Evolutionary conservation across 2,113 vertebrate species (phyloP), one percentile per base, ranked within the genome.

Genomic region (Sander vitreus): DNA sequence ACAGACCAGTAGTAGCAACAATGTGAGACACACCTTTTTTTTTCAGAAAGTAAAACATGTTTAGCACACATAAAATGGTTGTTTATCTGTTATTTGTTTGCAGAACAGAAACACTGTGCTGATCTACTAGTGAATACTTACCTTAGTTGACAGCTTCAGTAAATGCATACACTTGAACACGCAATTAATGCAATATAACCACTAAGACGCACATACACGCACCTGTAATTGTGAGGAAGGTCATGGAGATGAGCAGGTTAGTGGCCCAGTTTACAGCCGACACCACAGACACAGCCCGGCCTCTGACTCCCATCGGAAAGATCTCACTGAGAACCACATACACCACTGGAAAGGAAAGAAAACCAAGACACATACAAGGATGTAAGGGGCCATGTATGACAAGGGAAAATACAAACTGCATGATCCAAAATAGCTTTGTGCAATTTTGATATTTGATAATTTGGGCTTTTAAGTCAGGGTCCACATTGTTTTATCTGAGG

Each of bases 301-400:
- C 98, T 95, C 97, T 92, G 79, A 99, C 96, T 27, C 97, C 98
- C 81, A 95, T 96, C 0, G 98, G 98, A 75, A 99, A 99, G 87
- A 99, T 98, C 93, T 99, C 98, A 23, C 98, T 99, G 88, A 99
- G 85, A 58, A 99, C 94, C 80, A 99, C 91, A 90, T 98, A 99
- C 33, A 96, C 96, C 97, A 99, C 98, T 99, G 86, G 78, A 79
- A 50, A 30, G 91, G 8, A 25, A 50, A 62, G 85, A 84, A 80
- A 58, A 77, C 63, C 76, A 54, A 53, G 0, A 79, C 62, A 51
- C 0, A 7, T 5, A 16, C 7, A 10, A 2, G 8, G 21, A 21
- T 4, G n/a, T 47, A 36, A 60, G 12, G 0, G 5, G 19, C 3
- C 15, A 47, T 51, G 14, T 8, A 36, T 66, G 6, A 36, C 14